Evolutionary conservation across 1,140 invertebrate species (phyloP), one percentile per base, ranked within the genome.

Genomic region (Centruroides sculpturatus): DNA sequence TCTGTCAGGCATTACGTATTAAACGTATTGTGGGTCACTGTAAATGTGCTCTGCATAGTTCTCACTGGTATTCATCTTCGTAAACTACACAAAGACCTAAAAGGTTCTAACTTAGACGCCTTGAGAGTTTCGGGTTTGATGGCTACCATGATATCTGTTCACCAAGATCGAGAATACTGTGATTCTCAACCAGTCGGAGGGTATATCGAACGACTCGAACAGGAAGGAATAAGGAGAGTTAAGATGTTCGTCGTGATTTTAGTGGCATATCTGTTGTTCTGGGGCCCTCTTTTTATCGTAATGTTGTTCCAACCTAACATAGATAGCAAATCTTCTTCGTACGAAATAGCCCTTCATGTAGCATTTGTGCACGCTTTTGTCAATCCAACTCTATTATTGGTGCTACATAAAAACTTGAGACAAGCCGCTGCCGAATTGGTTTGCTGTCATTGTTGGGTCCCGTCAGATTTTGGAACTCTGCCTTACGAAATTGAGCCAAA

Each of bases 221-320:
- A 81, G 12, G 85, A 88, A 59, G 71, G 72, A 0, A 59, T 66
- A 59, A 69, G 36, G 63, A 84, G 85, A 85, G 53, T 83, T 4
- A 84, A 87, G 72, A 89, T 89, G 85, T 89, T 89, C 73, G 79
- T 87, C 34, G 82, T 87, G 55, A 88, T 91, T 70, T 86, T 86
- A 0, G 81, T 84, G 0, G 85, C 86, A 3, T 92, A 90, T 70
- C 79, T 89, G 11, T 76, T 90, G 47, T 90, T 89, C 75, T 92
- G 89, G 88, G 86, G 87, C 62, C 89, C 89, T 35, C 75, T 92
- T 59, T 92, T 91, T 73, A 46, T 89, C 59, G 85, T 91, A 59
- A 91, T 85, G 35, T 83, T 85, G 12, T 64, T 76, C 6, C 74
- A 76, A 62, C 71, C 74, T 2, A 66, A 66, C 34, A 23, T 60